Base-by-base conservation (phyloP, 2,113 vertebrate genomes). In the Corythornis cristatus region DNA sequence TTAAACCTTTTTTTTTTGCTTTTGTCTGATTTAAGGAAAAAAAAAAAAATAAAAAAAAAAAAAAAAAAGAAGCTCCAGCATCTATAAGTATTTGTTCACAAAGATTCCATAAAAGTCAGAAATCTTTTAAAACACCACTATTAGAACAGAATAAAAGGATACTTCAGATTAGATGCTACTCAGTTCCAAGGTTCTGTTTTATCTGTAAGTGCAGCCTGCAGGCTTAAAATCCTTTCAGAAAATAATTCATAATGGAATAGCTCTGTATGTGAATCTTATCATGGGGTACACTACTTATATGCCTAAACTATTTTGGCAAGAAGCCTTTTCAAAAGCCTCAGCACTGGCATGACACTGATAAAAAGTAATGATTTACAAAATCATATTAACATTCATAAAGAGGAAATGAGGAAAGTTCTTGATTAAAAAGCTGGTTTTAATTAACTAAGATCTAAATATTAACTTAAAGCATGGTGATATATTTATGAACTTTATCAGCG, bases 331-430 rank as follows among this genome's bases (percentile, higher is more conserved):
- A 82, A 90, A 91, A 86, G 26, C 60, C 29, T 91, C 0, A 0
- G 40, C 29, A 37, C 46, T 86, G 72, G 43, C 48, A 84, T 57
- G 61, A 72, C 60, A 68, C n/a, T 78, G 92, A 91, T 81, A 88
- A 93, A 95, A 92, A 91, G 20, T 84, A 91, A 75, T 5, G 3
- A 85, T 84, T 92, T 95, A 84, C 51, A 94, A 91, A 93, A 83
- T 60, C 83, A 62, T 89, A 89, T 96, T 91, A 93, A 83, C 91
- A 89, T 80, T 91, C 75, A 86, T 81, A 86, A 77, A 83, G 61
- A 86, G 61, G 76, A 94, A 94, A 84, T 81, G 48, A 77, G 51
- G 61, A 88, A 91, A 61, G 35, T 65, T 90, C 86, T 72, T 96
- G 61, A 94, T 94, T 90, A 81, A 90, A 93, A 81, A 81, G 31